Percentiles rank a stretch among this genome's conserved stretches.
These are phyloP conservation scores for Metopia argyrocephala DNA, from an alignment of 2,888 invertebrate species.

Conservation along the genomic window DNA sequence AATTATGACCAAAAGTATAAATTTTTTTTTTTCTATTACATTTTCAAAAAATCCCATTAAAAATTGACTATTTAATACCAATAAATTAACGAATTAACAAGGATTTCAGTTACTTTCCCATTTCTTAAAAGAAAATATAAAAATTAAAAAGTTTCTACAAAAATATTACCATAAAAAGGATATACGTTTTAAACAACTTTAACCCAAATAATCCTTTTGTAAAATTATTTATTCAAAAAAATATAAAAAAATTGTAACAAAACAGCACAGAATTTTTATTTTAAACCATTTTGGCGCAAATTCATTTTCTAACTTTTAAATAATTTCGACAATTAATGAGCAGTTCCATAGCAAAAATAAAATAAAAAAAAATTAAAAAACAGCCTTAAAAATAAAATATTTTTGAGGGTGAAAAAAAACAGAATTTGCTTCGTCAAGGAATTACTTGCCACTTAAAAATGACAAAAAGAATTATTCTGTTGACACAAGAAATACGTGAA, in stretches of 20 bases:
- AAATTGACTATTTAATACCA: constrained; percentile 49
- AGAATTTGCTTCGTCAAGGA: constrained; percentile 73
- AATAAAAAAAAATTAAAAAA: constrained; percentile 33
- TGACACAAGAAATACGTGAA: constrained; percentile 43
- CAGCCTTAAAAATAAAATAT: constrained; percentile 13
- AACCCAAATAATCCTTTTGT: constrained; percentile 78
- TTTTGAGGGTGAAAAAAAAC: constrained; percentile 65
- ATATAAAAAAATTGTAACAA: constrained; percentile 42
- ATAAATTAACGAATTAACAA: constrained; percentile 47
- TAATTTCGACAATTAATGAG: constrained; percentile 53
- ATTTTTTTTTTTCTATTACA: neutral
- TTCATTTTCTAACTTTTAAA: constrained; percentile 59
- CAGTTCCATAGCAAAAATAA: neutral
- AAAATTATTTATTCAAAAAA: constrained; percentile 72
- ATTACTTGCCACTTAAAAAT: constrained; percentile 76
- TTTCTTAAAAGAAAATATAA: neutral
- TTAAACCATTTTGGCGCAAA: constrained; percentile 74
- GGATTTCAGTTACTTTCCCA: constrained; percentile 10
- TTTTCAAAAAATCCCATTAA: constrained; percentile 17
- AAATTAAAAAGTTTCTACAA: constrained; percentile 13
- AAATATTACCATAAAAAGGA: constrained; percentile 2
- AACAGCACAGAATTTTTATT: constrained; percentile 67
- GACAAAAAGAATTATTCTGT: constrained; percentile 70
- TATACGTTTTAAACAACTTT: constrained; percentile 8
- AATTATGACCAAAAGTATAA: no score